Evolutionary conservation across 1,140 invertebrate species (phyloP).

Genomic region (Drosophila chauvacae): DNA sequence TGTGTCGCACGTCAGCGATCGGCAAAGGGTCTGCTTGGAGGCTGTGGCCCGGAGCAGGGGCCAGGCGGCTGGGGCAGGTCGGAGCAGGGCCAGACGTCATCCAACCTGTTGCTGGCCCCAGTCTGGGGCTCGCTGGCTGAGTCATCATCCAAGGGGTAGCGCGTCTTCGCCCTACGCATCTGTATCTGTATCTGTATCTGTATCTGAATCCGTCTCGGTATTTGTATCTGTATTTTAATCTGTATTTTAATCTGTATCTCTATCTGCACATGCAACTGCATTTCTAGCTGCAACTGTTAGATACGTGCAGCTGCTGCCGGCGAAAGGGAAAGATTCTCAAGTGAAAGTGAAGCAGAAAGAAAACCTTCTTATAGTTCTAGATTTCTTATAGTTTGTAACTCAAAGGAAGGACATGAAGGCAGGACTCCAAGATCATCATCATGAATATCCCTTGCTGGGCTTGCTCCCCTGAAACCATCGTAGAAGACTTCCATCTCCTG

Average conservation of each 20-base stretch:
- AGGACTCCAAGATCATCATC: neutral
- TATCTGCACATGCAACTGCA: no score
- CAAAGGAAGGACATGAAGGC: neutral
- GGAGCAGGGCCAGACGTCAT: constrained; percentile 10
- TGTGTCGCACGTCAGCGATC: neutral
- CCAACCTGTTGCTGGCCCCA: constrained; percentile 63
- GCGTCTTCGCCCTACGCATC: constrained; percentile 22
- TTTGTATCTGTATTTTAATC: neutral
- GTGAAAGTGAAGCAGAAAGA: neutral
- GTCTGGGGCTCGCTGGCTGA: constrained; percentile 18
- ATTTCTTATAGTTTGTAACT: neutral
- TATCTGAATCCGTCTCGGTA: no score
- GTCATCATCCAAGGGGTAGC: constrained; percentile 46
- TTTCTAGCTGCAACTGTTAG: constrained; percentile 12
- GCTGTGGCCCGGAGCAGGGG: constrained; percentile 1
- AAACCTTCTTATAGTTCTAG: no score
- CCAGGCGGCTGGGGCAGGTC: neutral
- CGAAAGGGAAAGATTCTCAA: neutral
- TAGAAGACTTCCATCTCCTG: no score
- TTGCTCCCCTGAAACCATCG: neutral
- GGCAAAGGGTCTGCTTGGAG: constrained; percentile 9
- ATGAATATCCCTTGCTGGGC: neutral
- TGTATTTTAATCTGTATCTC: neutral
- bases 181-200: neutral
- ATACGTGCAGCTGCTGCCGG: neutral